Base-by-base conservation (phyloP, 2,113 vertebrate species). In the Etheostoma cragini region DNA sequence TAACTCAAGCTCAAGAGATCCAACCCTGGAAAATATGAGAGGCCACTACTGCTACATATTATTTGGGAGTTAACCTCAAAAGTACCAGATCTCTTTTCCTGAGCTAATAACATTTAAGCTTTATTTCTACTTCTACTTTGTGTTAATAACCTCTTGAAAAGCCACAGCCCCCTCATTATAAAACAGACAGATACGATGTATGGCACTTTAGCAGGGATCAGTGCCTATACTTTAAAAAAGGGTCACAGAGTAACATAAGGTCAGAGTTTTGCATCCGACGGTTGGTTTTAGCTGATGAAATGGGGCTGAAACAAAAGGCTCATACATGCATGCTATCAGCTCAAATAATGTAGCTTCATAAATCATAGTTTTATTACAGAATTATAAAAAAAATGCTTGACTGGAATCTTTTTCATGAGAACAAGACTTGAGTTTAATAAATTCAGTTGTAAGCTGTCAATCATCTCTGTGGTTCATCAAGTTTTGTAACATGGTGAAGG, bases 311-410 rank as follows among this genome's bases (percentile, higher is more conserved):
- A 63, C 77, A 85, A n/a, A 42, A 66, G 47, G 30, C 72, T 85
- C 54, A 46, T 87, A 81, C 78, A 81, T 89, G 74, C 47, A 33
- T 52, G 49, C 62, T 86, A 80, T 84, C 76, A 84, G 12, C 56
- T 78, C 15, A 22, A 58, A 54, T 16, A 57, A 12, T 63, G 42
- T 33, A 42, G 17, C 52, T 76, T 86, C 79, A 91, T 94, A 90
- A 94, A 93, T 94, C 91, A 89, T 67, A 84, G 88, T 57, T 94
- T 75, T 78, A 88, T 86, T 77, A 88, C 77, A 85, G 66, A 89
- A 89, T 92, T 87, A 87, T 70, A 85, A 62, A 84, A 84, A 76
- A 73, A 78, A 24, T 16, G 21, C 84, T 72, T 65, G 81, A 86
- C 77, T 57, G 70, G 84, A 78, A 68, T 76, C 33, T 77, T 81